Evolutionary conservation across 1,140 invertebrate species (phyloP).

Genomic region (Lysiphlebus fabarum): DNA sequence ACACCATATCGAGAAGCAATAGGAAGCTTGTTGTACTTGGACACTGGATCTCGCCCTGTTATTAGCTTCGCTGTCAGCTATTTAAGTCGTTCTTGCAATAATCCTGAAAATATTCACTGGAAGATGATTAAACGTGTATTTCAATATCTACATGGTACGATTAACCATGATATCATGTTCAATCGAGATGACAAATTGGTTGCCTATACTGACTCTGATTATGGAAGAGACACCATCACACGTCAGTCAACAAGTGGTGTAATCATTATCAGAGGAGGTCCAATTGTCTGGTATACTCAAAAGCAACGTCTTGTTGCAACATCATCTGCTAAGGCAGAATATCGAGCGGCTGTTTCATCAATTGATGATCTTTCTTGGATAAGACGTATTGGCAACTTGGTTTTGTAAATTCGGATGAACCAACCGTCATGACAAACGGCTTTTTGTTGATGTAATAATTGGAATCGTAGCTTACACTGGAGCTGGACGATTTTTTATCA

Average conservation of each 20-base stretch:
- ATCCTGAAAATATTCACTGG: slow-evolving; percentile 31
- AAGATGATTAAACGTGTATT: not conserved
- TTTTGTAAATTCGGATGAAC: slow-evolving; percentile 10
- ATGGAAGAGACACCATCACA: slow-evolving; percentile 23
- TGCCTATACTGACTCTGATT: slow-evolving; percentile 20
- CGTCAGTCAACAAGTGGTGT: slow-evolving; percentile 29
- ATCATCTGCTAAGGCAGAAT: slow-evolving; percentile 33
- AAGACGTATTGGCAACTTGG: slow-evolving; percentile 23
- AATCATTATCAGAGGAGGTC: slow-evolving; percentile 27
- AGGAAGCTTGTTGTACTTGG: slow-evolving; percentile 43
- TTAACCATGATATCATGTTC: no score
- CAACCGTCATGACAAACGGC: not conserved
- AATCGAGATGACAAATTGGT: no score
- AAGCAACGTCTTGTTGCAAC: slow-evolving; percentile 29
- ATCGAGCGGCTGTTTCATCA: slow-evolving; percentile 27
- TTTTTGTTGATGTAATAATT: not conserved
- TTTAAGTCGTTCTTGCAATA: slow-evolving; percentile 34
- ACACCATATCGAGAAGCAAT: slow-evolving; percentile 38
- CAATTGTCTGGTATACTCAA: slow-evolving; percentile 28
- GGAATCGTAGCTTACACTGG: slow-evolving; percentile 7
- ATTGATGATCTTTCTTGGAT: slow-evolving; percentile 29
- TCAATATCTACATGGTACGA: not conserved
- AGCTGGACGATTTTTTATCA: slow-evolving; percentile 5
- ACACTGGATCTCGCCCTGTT: slow-evolving; percentile 43
- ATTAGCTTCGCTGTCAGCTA: slow-evolving; percentile 40